These are phyloP conservation scores for Pholis gunnellus DNA, from an alignment of 2,113 vertebrate species.

Conservation along the genomic window DNA sequence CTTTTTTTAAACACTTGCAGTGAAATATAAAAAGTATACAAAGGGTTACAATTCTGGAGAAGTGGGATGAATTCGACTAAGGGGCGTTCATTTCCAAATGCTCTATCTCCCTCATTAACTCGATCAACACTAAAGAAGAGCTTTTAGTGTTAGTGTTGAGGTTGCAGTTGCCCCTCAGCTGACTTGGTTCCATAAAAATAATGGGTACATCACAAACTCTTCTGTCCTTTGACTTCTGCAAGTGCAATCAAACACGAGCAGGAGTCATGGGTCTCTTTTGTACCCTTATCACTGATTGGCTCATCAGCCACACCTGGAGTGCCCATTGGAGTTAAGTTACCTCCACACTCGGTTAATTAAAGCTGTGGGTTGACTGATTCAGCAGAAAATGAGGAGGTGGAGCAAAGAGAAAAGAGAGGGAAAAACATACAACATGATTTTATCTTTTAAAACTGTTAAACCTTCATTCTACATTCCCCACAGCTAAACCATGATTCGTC, in stretches of 20 bases:
- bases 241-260: background rate
- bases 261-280: background rate
- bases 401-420: background rate
- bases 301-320: slow-evolving; percentile 1
- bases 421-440: background rate
- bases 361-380: background rate
- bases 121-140: background rate
- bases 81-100: background rate
- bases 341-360: no score
- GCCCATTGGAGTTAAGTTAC: background rate
- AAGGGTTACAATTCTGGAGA: background rate
- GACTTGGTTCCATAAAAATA: no score
- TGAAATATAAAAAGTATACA: background rate
- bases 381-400: background rate
- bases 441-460: background rate
- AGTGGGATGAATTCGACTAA: background rate
- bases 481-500: background rate
- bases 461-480: background rate
- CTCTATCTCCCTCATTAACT: background rate
- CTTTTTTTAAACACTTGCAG: background rate
- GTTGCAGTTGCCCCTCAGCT: background rate
- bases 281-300: background rate
- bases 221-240: background rate
- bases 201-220: background rate
- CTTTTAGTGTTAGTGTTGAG: background rate